Evolutionary conservation across 2,797 vertebrate species (phyloP).

Genomic region (Streptopelia turtur): DNA sequence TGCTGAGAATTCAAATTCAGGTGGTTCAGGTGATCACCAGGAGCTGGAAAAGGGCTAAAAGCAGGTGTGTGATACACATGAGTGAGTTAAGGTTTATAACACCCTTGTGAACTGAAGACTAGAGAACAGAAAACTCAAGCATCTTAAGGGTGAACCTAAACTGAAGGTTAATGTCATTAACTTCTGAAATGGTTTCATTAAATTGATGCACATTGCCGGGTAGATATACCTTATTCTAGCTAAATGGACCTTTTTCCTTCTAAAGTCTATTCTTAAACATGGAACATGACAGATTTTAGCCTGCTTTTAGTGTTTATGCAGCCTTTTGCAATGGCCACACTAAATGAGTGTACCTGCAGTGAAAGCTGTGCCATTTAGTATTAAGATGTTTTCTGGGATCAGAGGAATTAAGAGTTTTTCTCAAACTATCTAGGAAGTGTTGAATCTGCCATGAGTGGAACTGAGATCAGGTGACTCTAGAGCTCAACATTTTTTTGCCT

Average conservation of each 20-base stretch:
- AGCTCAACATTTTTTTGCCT: background rate
- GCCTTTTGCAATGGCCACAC: background rate
- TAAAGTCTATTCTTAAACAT: background rate
- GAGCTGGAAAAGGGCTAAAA: background rate
- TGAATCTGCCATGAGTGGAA: background rate
- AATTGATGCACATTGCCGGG: background rate
- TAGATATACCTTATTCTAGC: background rate
- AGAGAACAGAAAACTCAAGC: background rate
- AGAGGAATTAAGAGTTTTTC: background rate
- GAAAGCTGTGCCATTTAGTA: background rate
- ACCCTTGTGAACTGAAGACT: background rate
- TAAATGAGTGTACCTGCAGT: background rate
- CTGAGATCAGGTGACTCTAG: background rate
- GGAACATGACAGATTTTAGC: background rate
- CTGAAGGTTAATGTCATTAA: background rate
- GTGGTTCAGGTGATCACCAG: background rate
- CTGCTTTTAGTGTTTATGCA: background rate
- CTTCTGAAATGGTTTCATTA: background rate
- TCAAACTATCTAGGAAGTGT: background rate
- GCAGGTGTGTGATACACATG: fast-evolving
- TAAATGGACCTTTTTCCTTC: background rate
- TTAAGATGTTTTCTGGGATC: background rate
- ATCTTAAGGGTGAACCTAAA: background rate
- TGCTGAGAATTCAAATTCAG: background rate
- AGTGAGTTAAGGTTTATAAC: background rate